phyloP scores from a whole-genome alignment of 2,888 invertebrate species.

The Maniola hyperantus region DNA sequence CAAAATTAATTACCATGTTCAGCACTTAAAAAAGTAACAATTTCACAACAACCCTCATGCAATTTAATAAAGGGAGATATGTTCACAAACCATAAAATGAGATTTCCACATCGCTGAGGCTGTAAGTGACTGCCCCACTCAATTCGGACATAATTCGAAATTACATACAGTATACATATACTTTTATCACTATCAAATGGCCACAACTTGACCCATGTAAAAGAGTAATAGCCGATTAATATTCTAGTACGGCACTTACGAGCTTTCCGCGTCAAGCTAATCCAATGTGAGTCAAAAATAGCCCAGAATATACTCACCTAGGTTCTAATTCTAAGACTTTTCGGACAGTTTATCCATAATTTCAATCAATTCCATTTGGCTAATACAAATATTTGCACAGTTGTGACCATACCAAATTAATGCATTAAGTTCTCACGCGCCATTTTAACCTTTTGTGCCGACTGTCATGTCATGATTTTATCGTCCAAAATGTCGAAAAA shows the following conservation, averaged over 20 bases:
- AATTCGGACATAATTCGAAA: slow-evolving; percentile 34
- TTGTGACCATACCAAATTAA: no score
- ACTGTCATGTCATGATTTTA: no score
- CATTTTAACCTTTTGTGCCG: no score
- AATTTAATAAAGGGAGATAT: slow-evolving; percentile 56
- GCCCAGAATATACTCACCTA: not conserved
- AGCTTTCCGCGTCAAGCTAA: not conserved
- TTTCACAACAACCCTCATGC: slow-evolving; percentile 39
- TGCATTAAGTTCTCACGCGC: no score
- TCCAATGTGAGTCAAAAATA: not conserved
- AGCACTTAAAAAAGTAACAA: slow-evolving; percentile 25
- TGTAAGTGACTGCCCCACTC: slow-evolving; percentile 39
- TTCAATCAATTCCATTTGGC: no score
- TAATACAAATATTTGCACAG: no score
- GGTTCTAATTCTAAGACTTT: no score
- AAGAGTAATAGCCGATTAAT: not conserved
- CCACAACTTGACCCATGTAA: not conserved
- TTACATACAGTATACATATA: slow-evolving; percentile 1
- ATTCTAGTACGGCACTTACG: not conserved
- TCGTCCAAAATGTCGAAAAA: no score
- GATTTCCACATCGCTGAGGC: slow-evolving; percentile 47
- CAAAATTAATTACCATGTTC: slow-evolving; percentile 12
- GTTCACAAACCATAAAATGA: slow-evolving; percentile 65
- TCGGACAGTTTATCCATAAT: not conserved
- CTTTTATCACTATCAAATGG: not conserved